These are phyloP conservation scores for Leptothorax acervorum DNA, from an alignment of 2,888 invertebrate species.

Conservation along the genomic window DNA sequence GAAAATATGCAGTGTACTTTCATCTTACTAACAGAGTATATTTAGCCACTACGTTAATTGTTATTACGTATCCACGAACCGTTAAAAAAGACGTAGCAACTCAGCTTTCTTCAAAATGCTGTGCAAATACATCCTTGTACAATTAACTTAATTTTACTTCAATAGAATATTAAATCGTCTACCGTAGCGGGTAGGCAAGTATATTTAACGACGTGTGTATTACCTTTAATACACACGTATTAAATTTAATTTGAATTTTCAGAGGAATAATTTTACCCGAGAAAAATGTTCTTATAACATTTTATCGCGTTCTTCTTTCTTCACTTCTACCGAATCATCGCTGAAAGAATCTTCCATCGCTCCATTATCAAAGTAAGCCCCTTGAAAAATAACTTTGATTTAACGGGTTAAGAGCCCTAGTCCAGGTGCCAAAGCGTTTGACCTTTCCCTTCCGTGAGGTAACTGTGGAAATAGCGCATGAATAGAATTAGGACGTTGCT, in stretches of 20 bases:
- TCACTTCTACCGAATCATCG: not conserved
- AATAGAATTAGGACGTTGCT: constrained; percentile 23
- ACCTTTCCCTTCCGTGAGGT: not conserved
- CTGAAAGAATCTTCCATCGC: not conserved
- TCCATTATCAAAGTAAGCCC: constrained; percentile 1
- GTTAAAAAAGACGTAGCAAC: not conserved
- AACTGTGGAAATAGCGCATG: not conserved
- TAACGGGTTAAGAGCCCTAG: constrained; percentile 6
- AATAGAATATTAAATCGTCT: not conserved
- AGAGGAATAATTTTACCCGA: not conserved
- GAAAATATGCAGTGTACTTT: constrained; percentile 5
- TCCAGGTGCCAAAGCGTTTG: not conserved
- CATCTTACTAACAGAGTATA: not conserved
- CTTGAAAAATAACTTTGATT: constrained; percentile 23
- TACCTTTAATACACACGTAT: not conserved
- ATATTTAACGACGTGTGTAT: not conserved
- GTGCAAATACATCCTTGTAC: not conserved
- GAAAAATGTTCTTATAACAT: constrained; percentile 2
- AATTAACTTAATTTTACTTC: not conserved
- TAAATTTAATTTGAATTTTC: not conserved
- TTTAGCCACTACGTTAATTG: not conserved
- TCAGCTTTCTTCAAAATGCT: not conserved
- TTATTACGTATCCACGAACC: not conserved
- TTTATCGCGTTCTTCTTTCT: not conserved
- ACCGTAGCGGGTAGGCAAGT: not conserved